A percentile compares a stretch with the other conserved stretches of the same genome.
Evolutionary conservation across 2,888 invertebrate genomes (phyloP).

Genomic region (Apotomis betuletana): DNA sequence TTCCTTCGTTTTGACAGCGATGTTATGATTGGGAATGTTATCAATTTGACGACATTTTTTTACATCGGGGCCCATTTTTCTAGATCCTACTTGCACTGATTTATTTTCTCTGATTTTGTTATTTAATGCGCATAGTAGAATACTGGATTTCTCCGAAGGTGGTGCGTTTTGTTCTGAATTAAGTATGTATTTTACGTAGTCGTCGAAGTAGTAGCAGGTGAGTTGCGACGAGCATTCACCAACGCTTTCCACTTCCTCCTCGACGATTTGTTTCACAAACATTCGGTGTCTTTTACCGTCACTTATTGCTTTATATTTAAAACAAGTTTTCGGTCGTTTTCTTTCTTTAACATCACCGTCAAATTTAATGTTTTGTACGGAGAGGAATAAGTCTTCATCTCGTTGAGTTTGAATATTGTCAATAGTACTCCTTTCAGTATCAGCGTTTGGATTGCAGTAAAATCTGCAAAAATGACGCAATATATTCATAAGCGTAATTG

Average conservation of each 20-base stretch:
- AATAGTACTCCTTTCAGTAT: constrained; percentile 45
- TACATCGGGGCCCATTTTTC: constrained; percentile 45
- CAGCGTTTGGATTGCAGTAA: constrained; percentile 53
- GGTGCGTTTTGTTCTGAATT: constrained; percentile 66
- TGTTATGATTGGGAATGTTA: constrained; percentile 46
- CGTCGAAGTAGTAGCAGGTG: constrained; percentile 68
- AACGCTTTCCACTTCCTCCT: constrained; percentile 55
- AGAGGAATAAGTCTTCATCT: constrained; percentile 65
- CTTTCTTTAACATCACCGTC: constrained; percentile 62
- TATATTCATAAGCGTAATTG: not conserved
- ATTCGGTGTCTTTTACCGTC: constrained; percentile 67
- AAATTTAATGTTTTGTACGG: constrained; percentile 75
- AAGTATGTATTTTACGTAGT: constrained; percentile 71
- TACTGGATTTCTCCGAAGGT: constrained; percentile 67
- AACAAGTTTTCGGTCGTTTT: constrained; percentile 65
- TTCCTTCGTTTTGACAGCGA: constrained; percentile 45
- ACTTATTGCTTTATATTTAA: constrained; percentile 68
- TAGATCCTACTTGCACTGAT: constrained; percentile 58
- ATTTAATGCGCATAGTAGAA: constrained; percentile 55
- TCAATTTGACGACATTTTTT: constrained; percentile 52
- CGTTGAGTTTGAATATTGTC: constrained; percentile 49
- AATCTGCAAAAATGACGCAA: constrained; percentile 55
- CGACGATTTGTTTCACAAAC: constrained; percentile 72
- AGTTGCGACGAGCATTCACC: constrained; percentile 64
- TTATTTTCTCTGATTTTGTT: constrained; percentile 60